These are phyloP conservation scores for Rafetus swinhoei DNA, from an alignment of 2,113 vertebrate genomes.

Conservation along the genomic window DNA sequence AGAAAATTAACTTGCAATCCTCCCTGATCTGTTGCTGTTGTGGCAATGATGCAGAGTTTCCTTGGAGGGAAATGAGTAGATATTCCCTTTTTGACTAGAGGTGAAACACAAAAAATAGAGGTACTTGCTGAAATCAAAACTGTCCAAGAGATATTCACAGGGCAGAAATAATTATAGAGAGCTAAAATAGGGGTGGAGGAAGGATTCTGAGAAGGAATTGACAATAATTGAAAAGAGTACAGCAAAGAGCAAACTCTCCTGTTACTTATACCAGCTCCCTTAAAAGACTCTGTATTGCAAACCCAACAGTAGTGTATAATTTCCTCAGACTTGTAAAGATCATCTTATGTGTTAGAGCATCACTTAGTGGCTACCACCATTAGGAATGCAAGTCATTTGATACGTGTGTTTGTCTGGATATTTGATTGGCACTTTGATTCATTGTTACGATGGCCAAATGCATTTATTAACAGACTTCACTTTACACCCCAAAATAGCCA, in stretches of 20 bases:
- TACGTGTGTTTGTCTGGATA: neutral
- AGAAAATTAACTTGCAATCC: neutral
- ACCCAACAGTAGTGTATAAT: neutral
- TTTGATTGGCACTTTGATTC: neutral
- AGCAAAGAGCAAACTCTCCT: neutral
- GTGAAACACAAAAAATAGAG: neutral
- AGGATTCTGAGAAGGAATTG: neutral
- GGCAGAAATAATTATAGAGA: neutral
- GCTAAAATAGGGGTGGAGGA: neutral
- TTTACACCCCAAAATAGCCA: neutral
- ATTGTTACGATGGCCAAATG: neutral
- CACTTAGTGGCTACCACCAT: neutral
- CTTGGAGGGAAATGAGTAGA: neutral
- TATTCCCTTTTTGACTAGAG: neutral
- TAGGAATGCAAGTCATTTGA: accelerated
- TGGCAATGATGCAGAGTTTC: neutral
- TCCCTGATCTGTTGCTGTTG: neutral
- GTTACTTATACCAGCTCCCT: neutral
- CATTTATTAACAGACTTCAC: neutral
- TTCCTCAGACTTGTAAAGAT: neutral
- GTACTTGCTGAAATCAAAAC: neutral
- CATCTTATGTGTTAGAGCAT: accelerated
- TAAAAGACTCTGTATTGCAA: neutral
- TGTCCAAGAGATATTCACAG: neutral
- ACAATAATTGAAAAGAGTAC: neutral